Conservation (phyloP, 2,888 invertebrate genomes). For the Drosophila neutralis region DNA sequence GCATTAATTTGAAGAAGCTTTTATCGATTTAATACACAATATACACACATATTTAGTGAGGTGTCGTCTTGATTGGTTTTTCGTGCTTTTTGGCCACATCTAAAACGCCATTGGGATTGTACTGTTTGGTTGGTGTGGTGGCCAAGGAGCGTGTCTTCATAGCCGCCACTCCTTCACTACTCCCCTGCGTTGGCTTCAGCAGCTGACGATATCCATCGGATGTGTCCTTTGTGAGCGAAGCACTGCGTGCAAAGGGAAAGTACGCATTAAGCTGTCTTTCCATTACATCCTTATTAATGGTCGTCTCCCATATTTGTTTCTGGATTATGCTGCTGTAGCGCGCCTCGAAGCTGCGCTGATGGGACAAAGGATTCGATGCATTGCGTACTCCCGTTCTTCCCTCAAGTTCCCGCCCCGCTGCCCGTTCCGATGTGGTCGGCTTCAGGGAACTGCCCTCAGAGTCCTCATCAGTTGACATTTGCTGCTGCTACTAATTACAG, state of each 20-base stretch:
- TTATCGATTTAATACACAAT: conserved; percentile 9
- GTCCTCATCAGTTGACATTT: conserved; percentile 71
- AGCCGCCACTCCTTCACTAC: not conserved
- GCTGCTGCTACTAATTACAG: conserved; percentile 59
- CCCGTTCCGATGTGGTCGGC: conserved; percentile 38
- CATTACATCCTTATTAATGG: conserved; percentile 84
- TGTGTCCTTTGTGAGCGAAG: conserved; percentile 59
- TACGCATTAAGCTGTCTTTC: conserved; percentile 90
- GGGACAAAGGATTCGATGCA: conserved; percentile 57
- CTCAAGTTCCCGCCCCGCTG: conserved; percentile 14
- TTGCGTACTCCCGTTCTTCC: conserved; percentile 33
- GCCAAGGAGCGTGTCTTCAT: conserved; percentile 50
- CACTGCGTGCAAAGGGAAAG: conserved; percentile 86
- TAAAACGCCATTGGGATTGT: conserved; percentile 33
- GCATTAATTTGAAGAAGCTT: conserved; percentile 6
- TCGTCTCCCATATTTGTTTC: conserved; percentile 84
- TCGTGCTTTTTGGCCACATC: conserved; percentile 54
- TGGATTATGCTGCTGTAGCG: conserved; percentile 84
- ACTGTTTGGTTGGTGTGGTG: conserved; percentile 64
- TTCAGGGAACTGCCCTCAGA: conserved; percentile 57
- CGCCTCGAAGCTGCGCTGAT: conserved; percentile 83
- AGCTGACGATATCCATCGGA: conserved; percentile 40
- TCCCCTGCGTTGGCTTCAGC: conserved; percentile 24
- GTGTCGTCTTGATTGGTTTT: conserved; percentile 5
- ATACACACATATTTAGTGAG: conserved; percentile 6